Evolutionary conservation across 2,113 vertebrate genomes (phyloP).

Genomic region (Gorsachius goisagi): DNA sequence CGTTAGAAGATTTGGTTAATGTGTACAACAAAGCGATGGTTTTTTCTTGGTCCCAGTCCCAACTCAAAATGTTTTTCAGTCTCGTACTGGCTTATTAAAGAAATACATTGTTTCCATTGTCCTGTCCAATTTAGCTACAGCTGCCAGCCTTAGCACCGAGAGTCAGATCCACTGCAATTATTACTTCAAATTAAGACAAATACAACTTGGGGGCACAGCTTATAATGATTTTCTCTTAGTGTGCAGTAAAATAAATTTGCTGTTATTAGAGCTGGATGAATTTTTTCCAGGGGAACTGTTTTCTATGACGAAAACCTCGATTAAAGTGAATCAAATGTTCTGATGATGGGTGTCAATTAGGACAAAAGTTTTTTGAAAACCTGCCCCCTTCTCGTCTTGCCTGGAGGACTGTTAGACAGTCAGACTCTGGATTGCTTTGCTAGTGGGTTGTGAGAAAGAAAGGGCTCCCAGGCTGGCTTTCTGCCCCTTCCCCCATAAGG

Average conservation of each 20-base stretch:
- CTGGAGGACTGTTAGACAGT: neutral
- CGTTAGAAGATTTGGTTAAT: neutral
- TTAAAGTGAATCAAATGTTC: neutral
- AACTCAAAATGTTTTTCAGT: neutral
- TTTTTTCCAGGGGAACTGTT: neutral
- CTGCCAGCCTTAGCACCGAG: neutral
- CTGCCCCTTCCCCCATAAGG: neutral
- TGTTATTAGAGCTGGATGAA: neutral
- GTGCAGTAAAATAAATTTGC: neutral
- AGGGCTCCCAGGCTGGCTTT: neutral
- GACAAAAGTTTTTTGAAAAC: neutral
- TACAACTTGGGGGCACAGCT: neutral
- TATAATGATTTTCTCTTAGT: neutral
- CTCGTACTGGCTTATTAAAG: neutral
- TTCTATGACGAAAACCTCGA: neutral
- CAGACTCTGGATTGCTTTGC: neutral
- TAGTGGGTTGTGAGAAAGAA: neutral
- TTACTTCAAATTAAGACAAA: slow-evolving; percentile 18
- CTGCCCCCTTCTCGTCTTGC: neutral
- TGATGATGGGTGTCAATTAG: neutral
- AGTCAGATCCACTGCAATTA: slow-evolving; percentile 2
- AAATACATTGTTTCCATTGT: slow-evolving; percentile 4
- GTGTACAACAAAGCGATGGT: neutral
- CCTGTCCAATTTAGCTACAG: neutral
- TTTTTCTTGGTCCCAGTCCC: neutral